Base-by-base conservation (phyloP, 2,797 vertebrate species). In the Enteromius argenteus region DNA sequence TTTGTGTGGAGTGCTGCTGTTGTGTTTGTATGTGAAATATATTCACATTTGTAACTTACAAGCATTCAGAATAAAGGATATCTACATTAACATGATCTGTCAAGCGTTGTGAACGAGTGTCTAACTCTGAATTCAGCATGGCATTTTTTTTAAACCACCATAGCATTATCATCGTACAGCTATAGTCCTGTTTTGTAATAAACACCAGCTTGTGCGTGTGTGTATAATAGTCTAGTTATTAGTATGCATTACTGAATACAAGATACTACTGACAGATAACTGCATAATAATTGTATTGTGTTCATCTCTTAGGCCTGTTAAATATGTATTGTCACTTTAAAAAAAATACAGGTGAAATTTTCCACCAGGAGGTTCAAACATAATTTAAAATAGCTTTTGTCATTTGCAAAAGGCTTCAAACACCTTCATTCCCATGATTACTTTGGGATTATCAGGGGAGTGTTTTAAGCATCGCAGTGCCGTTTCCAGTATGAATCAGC, bases 1-100 rank as follows among this genome's bases (percentile, higher is more conserved):
- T 84, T 77, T 88, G 84, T 84, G 84, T 84, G 86, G 79, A 91
- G 86, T 91, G 88, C 88, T 53, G 80, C 86, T 90, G 81, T 80
- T 53, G 87, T 90, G 84, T 88, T 80, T 90, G 86, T 91, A 81
- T 89, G 89, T 90, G 86, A 91, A 91, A 88, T 90, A 86, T 66
- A 85, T 89, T 78, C 86, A 80, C 73, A 88, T 86, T 86, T 83
- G 87, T 77, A 71, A 76, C 58, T 68, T 64, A 42, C 81, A 86
- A 77, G 82, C 19, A 62, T 85, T 87, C 86, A 73, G 37, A 88
- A 90, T 87, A 87, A 88, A 89, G 77, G 42, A 15, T 5, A 66
- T 64, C 27, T 46, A 79, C 8, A 39, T 76, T 2, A 75, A 56
- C 7, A 23, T 23, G 21, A 76, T 15, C 17, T 60, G 17, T n/a